Conservation (phyloP, 2,888 invertebrate species). For the Rhabditophanes sp. region DNA sequence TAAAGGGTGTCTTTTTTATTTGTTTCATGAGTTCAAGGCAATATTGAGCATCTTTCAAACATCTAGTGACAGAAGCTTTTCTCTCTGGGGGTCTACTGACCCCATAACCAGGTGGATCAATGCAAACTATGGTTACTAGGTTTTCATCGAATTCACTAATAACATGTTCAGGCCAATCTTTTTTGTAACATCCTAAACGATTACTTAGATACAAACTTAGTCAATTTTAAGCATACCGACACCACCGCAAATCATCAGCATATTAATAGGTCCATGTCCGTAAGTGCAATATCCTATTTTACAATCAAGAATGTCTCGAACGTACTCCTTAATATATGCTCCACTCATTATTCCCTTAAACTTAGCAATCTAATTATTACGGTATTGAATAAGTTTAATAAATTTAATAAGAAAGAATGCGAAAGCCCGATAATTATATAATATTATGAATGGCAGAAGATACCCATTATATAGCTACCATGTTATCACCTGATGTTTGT, state of each 20-base stretch:
- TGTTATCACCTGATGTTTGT: too few relatives aligned
- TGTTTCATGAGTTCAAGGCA: constrained; percentile 37
- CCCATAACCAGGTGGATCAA: constrained; percentile 41
- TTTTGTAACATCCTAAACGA: constrained; percentile 23
- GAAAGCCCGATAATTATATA: constrained; percentile 3
- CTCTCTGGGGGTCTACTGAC: constrained; percentile 35
- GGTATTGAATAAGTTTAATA: too few relatives aligned
- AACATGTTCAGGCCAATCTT: constrained; percentile 35
- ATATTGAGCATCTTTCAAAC: constrained; percentile 33
- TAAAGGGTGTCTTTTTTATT: constrained; percentile 15
- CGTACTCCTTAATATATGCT: constrained; percentile 8
- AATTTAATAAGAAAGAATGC: neutral
- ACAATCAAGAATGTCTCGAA: constrained; percentile 10
- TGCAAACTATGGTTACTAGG: constrained; percentile 32
- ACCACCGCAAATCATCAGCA: constrained; percentile 20
- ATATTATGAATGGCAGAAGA: too few relatives aligned
- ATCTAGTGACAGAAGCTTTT: constrained; percentile 33
- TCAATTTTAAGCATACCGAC: constrained; percentile 10
- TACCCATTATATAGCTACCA: too few relatives aligned
- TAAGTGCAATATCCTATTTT: constrained; percentile 21
- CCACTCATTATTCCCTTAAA: too few relatives aligned
- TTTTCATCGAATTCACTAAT: constrained; percentile 32
- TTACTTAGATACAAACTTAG: neutral
- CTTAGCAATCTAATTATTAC: too few relatives aligned
- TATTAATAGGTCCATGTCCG: constrained; percentile 17